Base-by-base conservation (phyloP, 2,888 invertebrate species). In the Sacculina carcini region DNA sequence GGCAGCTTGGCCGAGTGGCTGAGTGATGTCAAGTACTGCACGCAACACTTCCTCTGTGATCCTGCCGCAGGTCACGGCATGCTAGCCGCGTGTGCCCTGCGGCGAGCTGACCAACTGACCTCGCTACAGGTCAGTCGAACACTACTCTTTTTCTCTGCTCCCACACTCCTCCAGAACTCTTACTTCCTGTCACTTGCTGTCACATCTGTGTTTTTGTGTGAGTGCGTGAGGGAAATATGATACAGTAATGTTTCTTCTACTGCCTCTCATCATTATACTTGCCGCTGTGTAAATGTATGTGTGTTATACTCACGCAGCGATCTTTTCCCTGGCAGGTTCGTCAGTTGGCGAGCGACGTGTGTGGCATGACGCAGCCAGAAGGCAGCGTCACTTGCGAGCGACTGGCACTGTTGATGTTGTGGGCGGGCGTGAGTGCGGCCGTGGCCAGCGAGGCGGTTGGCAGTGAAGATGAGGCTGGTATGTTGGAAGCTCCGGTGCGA, bases 21-120 rank as follows among this genome's bases (percentile, higher is more conserved):
- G 58, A 69, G 85, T 51, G 94, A 94, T 65, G 90, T 94, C n/a
- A 94, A 94, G 66, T 90, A 94, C 63, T 90, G 92, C 65, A 94
- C 92, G 2, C 80, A 87, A 59, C 82, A 87, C 59, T 94, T 87
- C 66, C 71, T 92, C 56, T 92, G 87, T 65, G 78, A 79, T 58
- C 77, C 82, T 9, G 71, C 76, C 49, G 83, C 85, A 59, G 92
- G 92, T 0, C 90, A 92, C 65, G 80, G 80, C 10, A 81, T 83
- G 64, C 71, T 87, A 38, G 80, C 83, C 21, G 80, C 87, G 76
- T 62, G 65, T 56, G 65, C 84, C 48, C 64, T 69, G 73, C 79
- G 48, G 66, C 79, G 47, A 73, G 67, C 66, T 14, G 59, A 61
- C 32, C 59, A 62, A 29, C 63, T 71, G 28, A 59, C 61, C 7